These are phyloP conservation scores for Muraenolepis orangiensis DNA, from an alignment of 2,797 vertebrate genomes.

Conservation along the genomic window DNA sequence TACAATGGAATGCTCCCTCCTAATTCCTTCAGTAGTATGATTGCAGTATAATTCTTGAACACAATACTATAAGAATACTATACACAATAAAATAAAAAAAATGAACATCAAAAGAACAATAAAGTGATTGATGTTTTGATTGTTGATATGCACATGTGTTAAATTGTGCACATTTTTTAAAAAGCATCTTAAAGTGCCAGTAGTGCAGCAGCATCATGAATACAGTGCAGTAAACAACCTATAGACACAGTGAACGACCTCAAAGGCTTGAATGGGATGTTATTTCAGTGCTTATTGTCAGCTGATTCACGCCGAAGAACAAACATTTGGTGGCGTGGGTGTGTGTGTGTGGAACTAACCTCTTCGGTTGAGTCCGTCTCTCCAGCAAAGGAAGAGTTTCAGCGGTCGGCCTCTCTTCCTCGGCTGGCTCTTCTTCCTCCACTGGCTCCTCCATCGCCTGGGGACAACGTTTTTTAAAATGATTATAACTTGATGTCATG, in stretches of 20 bases:
- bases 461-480: not conserved
- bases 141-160: too few relatives aligned
- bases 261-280: not conserved
- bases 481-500: not conserved
- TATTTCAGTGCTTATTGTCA: not conserved
- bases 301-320: not conserved
- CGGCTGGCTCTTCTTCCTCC: slow-evolving; percentile 13
- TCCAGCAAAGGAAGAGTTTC: slow-evolving; percentile 23
- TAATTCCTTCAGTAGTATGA: too few relatives aligned
- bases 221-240: not conserved
- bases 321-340: not conserved
- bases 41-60: too few relatives aligned
- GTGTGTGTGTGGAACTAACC: slow-evolving; percentile 45
- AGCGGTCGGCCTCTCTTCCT: not conserved
- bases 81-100: too few relatives aligned
- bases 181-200: too few relatives aligned
- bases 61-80: too few relatives aligned
- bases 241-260: too few relatives aligned
- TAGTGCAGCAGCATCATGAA: too few relatives aligned
- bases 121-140: too few relatives aligned
- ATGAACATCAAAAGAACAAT: too few relatives aligned
- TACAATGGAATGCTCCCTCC: too few relatives aligned
- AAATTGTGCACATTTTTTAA: too few relatives aligned
- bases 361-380: slow-evolving; percentile 20
- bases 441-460: slow-evolving; percentile 39